Evolutionary conservation across 2,888 invertebrate genomes (phyloP).

Genomic region (Amblyteles armatorius): DNA sequence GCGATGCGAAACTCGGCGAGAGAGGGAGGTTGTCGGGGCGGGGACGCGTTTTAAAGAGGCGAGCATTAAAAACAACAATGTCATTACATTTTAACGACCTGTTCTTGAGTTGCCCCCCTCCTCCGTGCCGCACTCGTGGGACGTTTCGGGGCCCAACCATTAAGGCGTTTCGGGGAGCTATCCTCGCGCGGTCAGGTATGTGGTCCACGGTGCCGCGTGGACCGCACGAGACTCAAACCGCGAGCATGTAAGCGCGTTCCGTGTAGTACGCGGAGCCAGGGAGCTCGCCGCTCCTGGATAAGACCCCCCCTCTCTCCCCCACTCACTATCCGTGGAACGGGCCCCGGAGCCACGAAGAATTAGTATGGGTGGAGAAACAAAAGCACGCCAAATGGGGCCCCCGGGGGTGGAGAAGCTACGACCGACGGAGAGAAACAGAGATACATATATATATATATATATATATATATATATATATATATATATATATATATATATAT

Average conservation of each 20-base stretch:
- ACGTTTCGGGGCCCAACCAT: slow-evolving; percentile 67
- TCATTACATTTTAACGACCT: slow-evolving; percentile 83
- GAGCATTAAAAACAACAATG: slow-evolving; percentile 82
- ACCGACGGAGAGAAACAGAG: slow-evolving; percentile 58
- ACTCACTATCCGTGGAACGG: slow-evolving; percentile 31
- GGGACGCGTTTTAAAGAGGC: slow-evolving; percentile 85
- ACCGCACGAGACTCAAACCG: slow-evolving; percentile 81
- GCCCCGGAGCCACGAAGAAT: slow-evolving; percentile 79
- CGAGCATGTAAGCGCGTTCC: slow-evolving; percentile 65
- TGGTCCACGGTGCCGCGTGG: slow-evolving; percentile 74
- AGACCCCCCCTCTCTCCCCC: slow-evolving; percentile 79
- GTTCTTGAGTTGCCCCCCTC: slow-evolving; percentile 73
- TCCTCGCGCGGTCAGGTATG: slow-evolving; percentile 74
- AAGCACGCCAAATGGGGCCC: slow-evolving; percentile 77
- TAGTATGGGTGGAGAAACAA: slow-evolving; percentile 83
- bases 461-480: slow-evolving; percentile 33
- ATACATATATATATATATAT: slow-evolving; percentile 31
- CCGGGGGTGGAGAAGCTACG: slow-evolving; percentile 71
- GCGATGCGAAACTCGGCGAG: slow-evolving; percentile 68
- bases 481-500: too few relatives aligned
- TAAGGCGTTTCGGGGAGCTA: slow-evolving; percentile 68
- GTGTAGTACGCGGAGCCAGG: slow-evolving; percentile 65
- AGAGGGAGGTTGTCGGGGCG: slow-evolving; percentile 82
- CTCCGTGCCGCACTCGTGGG: slow-evolving; percentile 60
- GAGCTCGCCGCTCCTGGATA: slow-evolving; percentile 61